phyloP scores from a whole-genome alignment of 2,888 invertebrate species.

The Heteromurus nitidus region DNA sequence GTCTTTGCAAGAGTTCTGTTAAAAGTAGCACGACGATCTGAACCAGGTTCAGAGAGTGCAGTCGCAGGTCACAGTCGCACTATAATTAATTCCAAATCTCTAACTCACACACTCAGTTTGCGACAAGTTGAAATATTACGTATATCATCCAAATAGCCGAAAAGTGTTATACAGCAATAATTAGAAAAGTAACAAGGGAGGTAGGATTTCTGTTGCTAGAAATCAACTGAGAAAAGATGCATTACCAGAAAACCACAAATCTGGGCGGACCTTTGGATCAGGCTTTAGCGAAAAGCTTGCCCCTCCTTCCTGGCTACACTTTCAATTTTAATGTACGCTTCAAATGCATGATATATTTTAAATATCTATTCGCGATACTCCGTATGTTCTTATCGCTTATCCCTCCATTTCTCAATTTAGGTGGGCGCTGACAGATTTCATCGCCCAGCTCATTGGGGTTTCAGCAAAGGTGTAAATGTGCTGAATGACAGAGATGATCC shows the following conservation, averaged over 20 bases:
- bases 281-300: conserved; percentile 76
- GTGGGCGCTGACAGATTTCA: conserved; percentile 81
- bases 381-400: background rate
- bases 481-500: conserved; percentile 79
- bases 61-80: too few species aligned
- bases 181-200: too few species aligned
- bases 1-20: too few species aligned
- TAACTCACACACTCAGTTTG: background rate
- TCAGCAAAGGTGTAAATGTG: conserved; percentile 79
- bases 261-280: conserved; percentile 67
- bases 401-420: too few species aligned
- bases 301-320: conserved; percentile 84
- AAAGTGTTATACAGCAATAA: too few species aligned
- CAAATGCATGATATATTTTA: too few species aligned
- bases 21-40: too few species aligned
- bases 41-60: too few species aligned
- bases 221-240: background rate
- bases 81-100: too few species aligned
- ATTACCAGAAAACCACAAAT: conserved; percentile 62
- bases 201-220: too few species aligned
- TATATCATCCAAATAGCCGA: too few species aligned
- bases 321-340: conserved; percentile 81
- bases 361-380: too few species aligned
- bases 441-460: conserved; percentile 80
- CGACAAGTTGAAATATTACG: background rate